A percentile compares a stretch with the other conserved stretches of the same genome.
phyloP scores from a whole-genome alignment of 1,140 invertebrate species.

The Pristionchus pacificus region DNA sequence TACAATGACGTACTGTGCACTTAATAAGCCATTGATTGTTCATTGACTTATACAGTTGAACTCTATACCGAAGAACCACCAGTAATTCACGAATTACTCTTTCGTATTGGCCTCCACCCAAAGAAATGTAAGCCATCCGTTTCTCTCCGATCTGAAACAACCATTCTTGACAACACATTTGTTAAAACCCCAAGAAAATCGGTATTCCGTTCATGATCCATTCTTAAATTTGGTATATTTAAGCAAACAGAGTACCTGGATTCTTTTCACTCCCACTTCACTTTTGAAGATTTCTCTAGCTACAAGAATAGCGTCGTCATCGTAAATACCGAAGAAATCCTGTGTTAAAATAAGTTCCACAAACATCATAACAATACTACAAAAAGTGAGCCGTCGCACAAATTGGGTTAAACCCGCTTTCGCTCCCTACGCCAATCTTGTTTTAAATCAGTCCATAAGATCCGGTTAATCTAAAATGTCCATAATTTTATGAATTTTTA shows the following conservation, averaged over 20 bases:
- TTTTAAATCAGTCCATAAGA: too few species aligned
- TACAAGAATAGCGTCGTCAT: background rate
- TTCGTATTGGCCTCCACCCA: background rate
- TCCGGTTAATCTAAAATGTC: too few species aligned
- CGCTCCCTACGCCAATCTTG: too few species aligned
- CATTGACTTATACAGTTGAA: background rate
- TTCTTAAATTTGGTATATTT: too few species aligned
- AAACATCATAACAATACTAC: too few species aligned
- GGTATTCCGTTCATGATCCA: too few species aligned
- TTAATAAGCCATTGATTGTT: background rate
- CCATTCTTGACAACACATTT: background rate
- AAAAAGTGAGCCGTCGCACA: too few species aligned
- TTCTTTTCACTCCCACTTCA: background rate
- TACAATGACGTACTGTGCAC: background rate
- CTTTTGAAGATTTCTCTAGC: background rate
- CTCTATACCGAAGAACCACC: background rate
- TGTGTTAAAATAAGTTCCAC: too few species aligned
- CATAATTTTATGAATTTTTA: too few species aligned
- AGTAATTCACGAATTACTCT: background rate
- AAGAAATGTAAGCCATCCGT: background rate
- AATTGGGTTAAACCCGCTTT: too few species aligned
- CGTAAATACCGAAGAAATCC: background rate
- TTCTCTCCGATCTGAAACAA: background rate
- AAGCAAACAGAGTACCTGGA: background rate
- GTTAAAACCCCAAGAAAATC: too few species aligned